Conservation (phyloP, 2,797 vertebrate species). For the Oceanodroma leucorhoa region DNA sequence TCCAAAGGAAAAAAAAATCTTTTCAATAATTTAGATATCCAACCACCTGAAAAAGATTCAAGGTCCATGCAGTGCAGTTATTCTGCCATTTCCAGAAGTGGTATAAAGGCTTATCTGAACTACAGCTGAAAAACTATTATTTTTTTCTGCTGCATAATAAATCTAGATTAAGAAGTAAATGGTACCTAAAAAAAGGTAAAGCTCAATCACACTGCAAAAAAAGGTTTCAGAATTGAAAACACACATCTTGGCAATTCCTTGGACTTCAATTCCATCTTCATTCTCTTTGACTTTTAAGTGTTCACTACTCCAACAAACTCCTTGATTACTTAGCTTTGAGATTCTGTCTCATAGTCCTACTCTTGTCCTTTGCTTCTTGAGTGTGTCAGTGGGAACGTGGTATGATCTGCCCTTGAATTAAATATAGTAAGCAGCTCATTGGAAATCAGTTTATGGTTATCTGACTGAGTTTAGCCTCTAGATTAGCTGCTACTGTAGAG, state of each 20-base stretch:
- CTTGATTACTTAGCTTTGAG: neutral
- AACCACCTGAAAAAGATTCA: neutral
- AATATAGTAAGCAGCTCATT: neutral
- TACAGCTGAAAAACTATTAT: neutral
- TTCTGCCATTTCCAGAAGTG: neutral
- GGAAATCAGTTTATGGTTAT: neutral
- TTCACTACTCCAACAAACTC: neutral
- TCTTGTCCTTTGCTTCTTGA: neutral
- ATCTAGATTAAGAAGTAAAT: slow-evolving; percentile 20
- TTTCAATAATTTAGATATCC: slow-evolving; percentile 15
- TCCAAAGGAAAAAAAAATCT: neutral
- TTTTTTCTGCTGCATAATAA: neutral
- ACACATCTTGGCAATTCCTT: neutral
- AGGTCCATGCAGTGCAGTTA: neutral
- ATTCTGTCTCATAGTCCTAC: neutral
- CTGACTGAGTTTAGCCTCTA: neutral
- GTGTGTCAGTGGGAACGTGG: neutral
- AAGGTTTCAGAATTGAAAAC: neutral
- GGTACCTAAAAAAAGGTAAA: neutral
- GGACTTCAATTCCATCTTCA: neutral
- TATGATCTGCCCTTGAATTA: neutral
- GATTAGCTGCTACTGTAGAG: neutral
- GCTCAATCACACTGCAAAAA: neutral
- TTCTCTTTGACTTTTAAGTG: neutral
- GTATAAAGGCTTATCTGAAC: slow-evolving; percentile 20